phyloP scores from a whole-genome alignment of 1,140 invertebrate genomes.

The Xylocopa sonorina region DNA sequence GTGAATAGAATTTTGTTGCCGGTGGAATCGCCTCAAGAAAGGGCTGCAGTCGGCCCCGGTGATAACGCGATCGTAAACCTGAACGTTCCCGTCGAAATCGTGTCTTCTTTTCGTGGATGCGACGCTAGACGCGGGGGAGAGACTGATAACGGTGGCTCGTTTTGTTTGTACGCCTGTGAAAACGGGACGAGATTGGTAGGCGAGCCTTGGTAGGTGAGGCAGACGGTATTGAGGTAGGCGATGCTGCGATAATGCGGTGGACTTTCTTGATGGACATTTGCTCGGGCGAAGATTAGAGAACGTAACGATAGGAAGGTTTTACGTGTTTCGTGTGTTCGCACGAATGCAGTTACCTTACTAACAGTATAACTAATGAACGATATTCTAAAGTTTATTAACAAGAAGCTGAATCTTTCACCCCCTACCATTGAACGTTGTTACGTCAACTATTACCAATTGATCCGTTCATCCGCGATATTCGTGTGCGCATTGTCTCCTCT shows the following conservation, averaged over 20 bases:
- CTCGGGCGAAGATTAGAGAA: background rate
- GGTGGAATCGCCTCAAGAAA: background rate
- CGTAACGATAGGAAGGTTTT: background rate
- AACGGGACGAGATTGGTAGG: background rate
- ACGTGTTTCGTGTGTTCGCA: background rate
- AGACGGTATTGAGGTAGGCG: background rate
- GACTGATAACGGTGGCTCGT: background rate
- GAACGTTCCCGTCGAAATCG: background rate
- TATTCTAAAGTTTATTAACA: too few relatives aligned
- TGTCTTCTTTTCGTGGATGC: background rate
- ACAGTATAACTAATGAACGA: too few relatives aligned
- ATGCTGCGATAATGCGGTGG: background rate
- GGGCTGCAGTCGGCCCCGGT: background rate
- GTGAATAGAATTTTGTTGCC: conserved; percentile 21
- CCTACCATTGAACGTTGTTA: too few relatives aligned
- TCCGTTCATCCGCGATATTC: too few relatives aligned
- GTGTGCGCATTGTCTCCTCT: too few relatives aligned
- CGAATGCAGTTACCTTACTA: background rate
- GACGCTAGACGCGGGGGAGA: background rate
- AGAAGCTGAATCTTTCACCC: too few relatives aligned
- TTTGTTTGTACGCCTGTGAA: background rate
- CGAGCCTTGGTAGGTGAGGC: background rate
- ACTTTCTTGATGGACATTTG: background rate
- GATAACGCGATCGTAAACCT: conserved; percentile 4
- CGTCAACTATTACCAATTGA: too few relatives aligned